phyloP scores from a whole-genome alignment of 1,140 invertebrate species.

The Heterodera carotae region DNA sequence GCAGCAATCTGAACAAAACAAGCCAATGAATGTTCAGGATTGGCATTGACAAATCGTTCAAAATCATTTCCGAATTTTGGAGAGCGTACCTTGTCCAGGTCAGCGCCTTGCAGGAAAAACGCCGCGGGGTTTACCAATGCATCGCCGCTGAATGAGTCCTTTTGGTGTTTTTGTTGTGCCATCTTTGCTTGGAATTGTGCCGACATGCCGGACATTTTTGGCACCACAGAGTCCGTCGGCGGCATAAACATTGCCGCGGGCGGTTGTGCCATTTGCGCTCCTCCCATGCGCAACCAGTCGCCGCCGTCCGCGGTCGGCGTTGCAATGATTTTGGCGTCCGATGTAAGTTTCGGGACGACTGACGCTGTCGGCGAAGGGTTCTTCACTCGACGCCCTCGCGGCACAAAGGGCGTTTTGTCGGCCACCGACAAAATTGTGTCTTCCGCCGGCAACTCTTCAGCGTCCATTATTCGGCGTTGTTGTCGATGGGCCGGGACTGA shows the following conservation, averaged over 20 bases:
- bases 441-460: background rate
- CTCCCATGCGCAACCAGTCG: background rate
- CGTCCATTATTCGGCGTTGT: background rate
- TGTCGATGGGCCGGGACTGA: background rate
- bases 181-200: background rate
- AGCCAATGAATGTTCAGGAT: background rate
- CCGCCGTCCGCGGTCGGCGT: conserved; percentile 6
- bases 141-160: background rate
- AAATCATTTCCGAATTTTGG: no score
- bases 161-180: background rate
- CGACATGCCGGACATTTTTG: conserved; percentile 55
- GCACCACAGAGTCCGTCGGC: conserved; percentile 40
- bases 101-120: conserved; percentile 54
- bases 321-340: conserved; percentile 3
- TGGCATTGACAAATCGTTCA: no score
- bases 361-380: background rate
- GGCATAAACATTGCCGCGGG: background rate
- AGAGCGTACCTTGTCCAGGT: conserved; percentile 60
- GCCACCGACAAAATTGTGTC: no score
- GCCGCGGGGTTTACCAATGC: conserved; percentile 59
- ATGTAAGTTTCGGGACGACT: no score
- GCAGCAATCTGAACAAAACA: conserved; percentile 35
- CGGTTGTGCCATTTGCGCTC: no score
- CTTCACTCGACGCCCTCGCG: background rate
- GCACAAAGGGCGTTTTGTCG: background rate